These are phyloP conservation scores for Pollenia labialis DNA, from an alignment of 2,888 invertebrate species.

Conservation along the genomic window DNA sequence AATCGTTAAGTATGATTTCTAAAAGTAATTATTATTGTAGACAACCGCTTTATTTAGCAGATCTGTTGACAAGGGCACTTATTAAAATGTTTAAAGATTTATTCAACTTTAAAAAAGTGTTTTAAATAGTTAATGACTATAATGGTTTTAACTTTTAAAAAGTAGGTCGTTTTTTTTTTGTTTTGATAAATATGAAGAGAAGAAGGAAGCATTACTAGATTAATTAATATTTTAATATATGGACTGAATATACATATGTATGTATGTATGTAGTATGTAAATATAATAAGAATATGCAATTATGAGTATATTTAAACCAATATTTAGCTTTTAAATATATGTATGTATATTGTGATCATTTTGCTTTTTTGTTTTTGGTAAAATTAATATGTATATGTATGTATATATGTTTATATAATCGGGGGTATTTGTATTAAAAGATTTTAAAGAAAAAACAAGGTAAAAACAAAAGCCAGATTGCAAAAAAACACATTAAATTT, in stretches of 20 bases:
- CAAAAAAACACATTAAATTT: slow-evolving; percentile 59
- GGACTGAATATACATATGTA: slow-evolving; percentile 22
- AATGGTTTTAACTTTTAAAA: not conserved
- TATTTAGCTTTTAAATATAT: slow-evolving; percentile 20
- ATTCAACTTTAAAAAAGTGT: slow-evolving; percentile 2
- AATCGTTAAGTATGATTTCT: slow-evolving; percentile 15
- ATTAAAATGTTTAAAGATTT: not conserved
- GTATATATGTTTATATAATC: too few relatives aligned
- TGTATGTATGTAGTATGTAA: slow-evolving; percentile 25
- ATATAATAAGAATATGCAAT: slow-evolving; percentile 20
- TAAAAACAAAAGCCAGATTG: slow-evolving; percentile 51
- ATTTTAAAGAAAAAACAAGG: slow-evolving; percentile 38
- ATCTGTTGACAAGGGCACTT: slow-evolving; percentile 38
- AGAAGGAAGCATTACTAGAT: slow-evolving; percentile 36
- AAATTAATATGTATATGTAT: slow-evolving; percentile 15
- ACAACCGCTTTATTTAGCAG: not conserved
- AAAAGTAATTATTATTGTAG: not conserved
- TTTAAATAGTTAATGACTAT: not conserved
- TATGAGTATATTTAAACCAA: slow-evolving; percentile 12
- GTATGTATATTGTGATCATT: slow-evolving; percentile 40
- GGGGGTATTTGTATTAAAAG: slow-evolving; percentile 9
- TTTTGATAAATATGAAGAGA: slow-evolving; percentile 28
- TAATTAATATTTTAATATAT: slow-evolving; percentile 8
- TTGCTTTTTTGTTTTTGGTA: slow-evolving; percentile 26
- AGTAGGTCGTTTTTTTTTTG: slow-evolving; percentile 25